These are phyloP conservation scores for Hydroisotoma schaefferi DNA, from an alignment of 2,888 invertebrate species.

Conservation along the genomic window DNA sequence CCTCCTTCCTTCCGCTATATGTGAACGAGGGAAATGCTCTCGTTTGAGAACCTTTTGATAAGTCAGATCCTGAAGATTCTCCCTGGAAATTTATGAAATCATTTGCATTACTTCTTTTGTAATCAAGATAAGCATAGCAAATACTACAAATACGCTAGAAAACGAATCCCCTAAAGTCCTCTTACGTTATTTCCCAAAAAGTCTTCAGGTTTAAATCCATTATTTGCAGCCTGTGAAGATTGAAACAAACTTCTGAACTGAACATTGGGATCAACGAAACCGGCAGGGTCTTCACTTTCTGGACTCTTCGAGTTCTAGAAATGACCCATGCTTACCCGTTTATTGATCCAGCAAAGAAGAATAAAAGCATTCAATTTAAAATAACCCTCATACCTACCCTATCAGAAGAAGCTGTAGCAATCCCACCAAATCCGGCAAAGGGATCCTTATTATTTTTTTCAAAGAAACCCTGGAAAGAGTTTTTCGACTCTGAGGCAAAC, in stretches of 20 bases:
- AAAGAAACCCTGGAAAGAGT: conserved; percentile 44
- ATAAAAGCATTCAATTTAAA: not conserved
- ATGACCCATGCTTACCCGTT: conserved; percentile 1
- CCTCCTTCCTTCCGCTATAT: conserved; percentile 42
- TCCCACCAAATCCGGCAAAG: conserved; percentile 24
- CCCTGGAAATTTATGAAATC: not conserved
- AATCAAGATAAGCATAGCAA: not conserved
- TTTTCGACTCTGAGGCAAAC: conserved; percentile 39
- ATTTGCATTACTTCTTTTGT: not conserved
- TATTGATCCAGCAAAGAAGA: not conserved
- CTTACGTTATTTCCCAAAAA: conserved; percentile 49
- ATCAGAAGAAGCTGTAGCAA: conserved; percentile 42
- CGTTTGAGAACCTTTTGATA: conserved; percentile 46
- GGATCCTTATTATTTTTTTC: conserved; percentile 37
- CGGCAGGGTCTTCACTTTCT: conserved; percentile 39
- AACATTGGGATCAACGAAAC: conserved; percentile 49
- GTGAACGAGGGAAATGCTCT: conserved; percentile 45
- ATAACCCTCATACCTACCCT: conserved; percentile 22
- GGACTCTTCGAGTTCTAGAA: conserved; percentile 18
- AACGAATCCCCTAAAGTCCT: not conserved
- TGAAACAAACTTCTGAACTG: conserved; percentile 49
- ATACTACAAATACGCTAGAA: not conserved
- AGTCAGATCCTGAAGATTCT: conserved; percentile 14
- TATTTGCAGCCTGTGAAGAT: conserved; percentile 43
- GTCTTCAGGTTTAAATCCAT: conserved; percentile 51